phyloP scores from a whole-genome alignment of 2,113 vertebrate genomes.

The Oenanthe melanoleuca region DNA sequence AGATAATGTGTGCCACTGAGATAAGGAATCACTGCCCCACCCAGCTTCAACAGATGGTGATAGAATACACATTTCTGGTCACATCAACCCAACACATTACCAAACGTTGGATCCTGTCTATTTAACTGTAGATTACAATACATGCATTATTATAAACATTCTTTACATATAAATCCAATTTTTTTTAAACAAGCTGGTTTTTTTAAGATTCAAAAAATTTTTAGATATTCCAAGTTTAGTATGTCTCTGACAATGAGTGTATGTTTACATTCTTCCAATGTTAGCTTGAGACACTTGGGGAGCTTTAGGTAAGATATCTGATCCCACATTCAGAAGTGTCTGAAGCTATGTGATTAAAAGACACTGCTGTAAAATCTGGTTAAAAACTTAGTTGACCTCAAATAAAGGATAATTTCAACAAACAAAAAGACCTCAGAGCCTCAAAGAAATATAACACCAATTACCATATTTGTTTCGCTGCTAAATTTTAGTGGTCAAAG shows the following conservation, averaged over 20 bases:
- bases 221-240: not conserved
- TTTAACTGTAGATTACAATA: not conserved
- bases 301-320: not conserved
- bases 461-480: not conserved
- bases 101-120: not conserved
- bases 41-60: too few relatives aligned
- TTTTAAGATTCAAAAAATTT: not conserved
- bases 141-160: not conserved
- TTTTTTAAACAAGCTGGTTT: not conserved
- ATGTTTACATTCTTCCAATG: not conserved
- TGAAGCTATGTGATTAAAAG: not conserved
- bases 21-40: too few relatives aligned
- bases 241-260: rapidly evolving
- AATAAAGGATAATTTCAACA: not conserved
- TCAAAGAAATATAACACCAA: not conserved
- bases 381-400: not conserved
- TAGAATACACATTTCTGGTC: too few relatives aligned
- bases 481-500: not conserved
- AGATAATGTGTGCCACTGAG: too few relatives aligned
- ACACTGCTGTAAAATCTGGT: not conserved
- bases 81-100: too few relatives aligned
- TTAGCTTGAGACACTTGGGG: not conserved
- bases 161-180: not conserved
- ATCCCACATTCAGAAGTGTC: not conserved
- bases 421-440: not conserved